Base-by-base conservation (phyloP, 2,888 invertebrate genomes). In the Nomada fabriciana region DNA sequence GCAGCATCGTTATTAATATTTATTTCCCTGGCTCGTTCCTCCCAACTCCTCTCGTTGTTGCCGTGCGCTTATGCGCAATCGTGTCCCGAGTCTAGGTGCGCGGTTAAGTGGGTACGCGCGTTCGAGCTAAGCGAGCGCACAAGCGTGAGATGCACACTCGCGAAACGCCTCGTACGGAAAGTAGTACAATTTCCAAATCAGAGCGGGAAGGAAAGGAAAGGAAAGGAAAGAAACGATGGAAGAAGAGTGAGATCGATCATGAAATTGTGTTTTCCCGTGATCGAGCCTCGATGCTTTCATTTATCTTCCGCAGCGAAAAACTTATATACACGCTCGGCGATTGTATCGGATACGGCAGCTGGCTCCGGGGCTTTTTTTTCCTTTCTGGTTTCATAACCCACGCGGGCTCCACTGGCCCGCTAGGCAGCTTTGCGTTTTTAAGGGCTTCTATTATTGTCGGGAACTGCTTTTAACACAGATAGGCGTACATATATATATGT, bases 321-420 rank as follows among this genome's bases (percentile, higher is more conserved):
- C 67, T 63, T 82, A 75, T 64, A 36, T 36, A 36, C 36, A 82
- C 75, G 55, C 70, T 70, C 76, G 77, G 88, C 90, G 92, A 92
- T 93, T 92, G 92, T 92, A 91, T 92, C 92, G 89, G 89, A 91
- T 90, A 87, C 88, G 88, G 91, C 93, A 91, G 92, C 92, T 92
- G 92, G 90, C 86, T 86, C 84, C 7, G 83, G 83, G 84, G 85
- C 69, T 65, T 53, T 69, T 70, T 67, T 57, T 76, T 80, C 70
- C 78, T 67, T 83, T 67, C 80, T 57, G 73, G 80, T 81, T 80
- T 80, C 72, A 74, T 78, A 69, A 86, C 77, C 82, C 85, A 84
- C 74, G 87, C 85, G 76, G 84, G 76, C 85, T 80, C 83, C 80
- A 83, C 78, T 83, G 74, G 72, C 74, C 74, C 82, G 84, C 82